Conservation (phyloP, 1,140 invertebrate genomes). For the Rhagoletis pomonella region DNA sequence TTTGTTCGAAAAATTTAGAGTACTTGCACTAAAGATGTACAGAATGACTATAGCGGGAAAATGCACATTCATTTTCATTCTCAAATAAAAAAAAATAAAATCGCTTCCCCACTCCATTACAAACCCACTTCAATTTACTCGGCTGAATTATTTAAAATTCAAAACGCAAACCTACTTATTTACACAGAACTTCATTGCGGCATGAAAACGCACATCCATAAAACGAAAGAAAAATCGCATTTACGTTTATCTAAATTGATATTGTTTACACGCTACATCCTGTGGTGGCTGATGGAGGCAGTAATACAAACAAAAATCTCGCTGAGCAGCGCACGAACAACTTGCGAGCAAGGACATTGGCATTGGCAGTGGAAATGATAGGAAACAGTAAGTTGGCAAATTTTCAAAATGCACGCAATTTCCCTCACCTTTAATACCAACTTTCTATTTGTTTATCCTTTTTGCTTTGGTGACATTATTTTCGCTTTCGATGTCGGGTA, state of each 20-base stretch:
- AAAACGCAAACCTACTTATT: constrained; percentile 45
- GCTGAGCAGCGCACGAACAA: not conserved
- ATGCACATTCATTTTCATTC: too few species aligned
- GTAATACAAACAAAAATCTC: not conserved
- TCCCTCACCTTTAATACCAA: not conserved
- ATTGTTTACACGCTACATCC: constrained; percentile 47
- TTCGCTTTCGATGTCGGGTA: constrained; percentile 16
- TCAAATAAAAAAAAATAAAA: too few species aligned
- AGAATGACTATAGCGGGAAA: too few species aligned
- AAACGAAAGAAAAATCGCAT: constrained; percentile 44
- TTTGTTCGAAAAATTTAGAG: too few species aligned
- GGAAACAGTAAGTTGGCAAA: constrained; percentile 24
- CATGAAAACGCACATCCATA: constrained; percentile 46
- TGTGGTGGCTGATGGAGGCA: not conserved
- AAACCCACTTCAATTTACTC: too few species aligned
- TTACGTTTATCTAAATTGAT: constrained; percentile 55
- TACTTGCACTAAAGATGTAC: too few species aligned
- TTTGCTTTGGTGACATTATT: constrained; percentile 26
- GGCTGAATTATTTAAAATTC: constrained; percentile 27
- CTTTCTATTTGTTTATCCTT: constrained; percentile 27
- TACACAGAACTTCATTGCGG: constrained; percentile 43
- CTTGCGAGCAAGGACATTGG: not conserved
- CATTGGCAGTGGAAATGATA: not conserved
- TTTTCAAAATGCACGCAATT: not conserved
- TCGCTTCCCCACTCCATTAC: too few species aligned